Conservation (phyloP, 92 coral and sea anemone species). For the Parazoanthus atlanticus region DNA sequence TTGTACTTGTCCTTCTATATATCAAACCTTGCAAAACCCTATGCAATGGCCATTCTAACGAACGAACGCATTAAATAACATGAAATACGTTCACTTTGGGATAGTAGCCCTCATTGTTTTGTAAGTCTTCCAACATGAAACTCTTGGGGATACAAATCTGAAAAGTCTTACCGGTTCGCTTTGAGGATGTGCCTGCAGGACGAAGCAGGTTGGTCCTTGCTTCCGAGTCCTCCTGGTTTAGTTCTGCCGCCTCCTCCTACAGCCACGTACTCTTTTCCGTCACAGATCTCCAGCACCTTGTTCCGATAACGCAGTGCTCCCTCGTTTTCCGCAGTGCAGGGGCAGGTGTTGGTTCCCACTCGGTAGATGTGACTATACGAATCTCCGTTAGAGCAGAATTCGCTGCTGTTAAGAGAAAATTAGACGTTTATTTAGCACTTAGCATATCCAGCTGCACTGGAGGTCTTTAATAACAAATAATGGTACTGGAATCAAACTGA, state of each 20-base stretch:
- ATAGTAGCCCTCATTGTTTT: too few relatives aligned
- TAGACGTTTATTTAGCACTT: neutral
- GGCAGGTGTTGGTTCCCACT: constrained; percentile 42
- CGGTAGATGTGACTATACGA: constrained; percentile 37
- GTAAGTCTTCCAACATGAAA: neutral
- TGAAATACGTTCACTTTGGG: too few relatives aligned
- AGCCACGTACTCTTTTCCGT: constrained; percentile 47
- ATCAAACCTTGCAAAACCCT: too few relatives aligned
- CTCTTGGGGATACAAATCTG: neutral
- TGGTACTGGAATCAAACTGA: too few relatives aligned
- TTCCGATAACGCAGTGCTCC: constrained; percentile 51
- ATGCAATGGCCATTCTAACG: too few relatives aligned
- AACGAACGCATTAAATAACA: too few relatives aligned
- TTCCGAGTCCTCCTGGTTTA: neutral
- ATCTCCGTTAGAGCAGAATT: neutral
- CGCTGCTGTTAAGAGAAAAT: neutral
- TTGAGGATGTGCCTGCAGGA: constrained; percentile 17
- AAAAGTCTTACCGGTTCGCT: neutral
- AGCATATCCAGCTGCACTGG: too few relatives aligned
- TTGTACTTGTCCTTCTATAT: too few relatives aligned
- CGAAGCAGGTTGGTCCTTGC: neutral
- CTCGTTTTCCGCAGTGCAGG: constrained; percentile 36
- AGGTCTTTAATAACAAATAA: too few relatives aligned
- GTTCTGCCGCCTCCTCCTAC: constrained; percentile 7
- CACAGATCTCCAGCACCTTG: constrained; percentile 45